Base-by-base conservation (phyloP, 2,888 invertebrate genomes). In the Molorchus minor region DNA sequence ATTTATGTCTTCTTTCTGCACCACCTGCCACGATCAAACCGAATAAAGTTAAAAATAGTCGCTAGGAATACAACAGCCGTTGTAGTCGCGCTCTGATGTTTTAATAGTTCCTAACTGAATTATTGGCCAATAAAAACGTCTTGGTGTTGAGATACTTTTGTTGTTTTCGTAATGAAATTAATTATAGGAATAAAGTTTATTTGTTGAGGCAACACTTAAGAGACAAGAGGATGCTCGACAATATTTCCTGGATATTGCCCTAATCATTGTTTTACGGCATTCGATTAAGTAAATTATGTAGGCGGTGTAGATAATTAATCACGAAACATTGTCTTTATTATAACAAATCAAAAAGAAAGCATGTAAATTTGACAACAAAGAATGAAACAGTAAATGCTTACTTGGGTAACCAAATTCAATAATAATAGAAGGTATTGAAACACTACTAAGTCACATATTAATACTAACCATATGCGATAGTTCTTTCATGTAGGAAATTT, bases 71-170 rank as follows among this genome's bases (percentile, higher is more conserved):
- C 45, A 53, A 51, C 38, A 56, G 56, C 59, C 60, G 53, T 56
- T 55, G 61, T 59, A 56, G 49, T 61, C 55, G 53, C 61, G 47
- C 29, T 56, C 55, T 51, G 55, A 62, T 61, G 62, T 60, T 65
- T 67, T 67, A 66, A 67, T 67, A 60, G 67, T 59, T 46, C 61
- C 60, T 54, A 41, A 45, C 64, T 66, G 65, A 70, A 66, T 65
- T 70, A 70, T 69, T 59, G 57, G 60, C 15, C 67, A 59, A 70
- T 70, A 70, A 70, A 70, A 67, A 62, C 52, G 66, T 64, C 65
- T 58, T 54, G 58, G 46, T 62, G 65, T 64, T 68, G 67, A 70
- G 66, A 67, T 63, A 65, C 65, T 65, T 69, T 65, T 65, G 59
- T 64, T 65, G 68, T 68, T 66, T 61, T 53, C 58, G 56, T 61